A percentile compares a stretch with the other conserved stretches of the same genome.
Conservation (phyloP, 1,140 invertebrate species). For the Magallana ariakensis region DNA sequence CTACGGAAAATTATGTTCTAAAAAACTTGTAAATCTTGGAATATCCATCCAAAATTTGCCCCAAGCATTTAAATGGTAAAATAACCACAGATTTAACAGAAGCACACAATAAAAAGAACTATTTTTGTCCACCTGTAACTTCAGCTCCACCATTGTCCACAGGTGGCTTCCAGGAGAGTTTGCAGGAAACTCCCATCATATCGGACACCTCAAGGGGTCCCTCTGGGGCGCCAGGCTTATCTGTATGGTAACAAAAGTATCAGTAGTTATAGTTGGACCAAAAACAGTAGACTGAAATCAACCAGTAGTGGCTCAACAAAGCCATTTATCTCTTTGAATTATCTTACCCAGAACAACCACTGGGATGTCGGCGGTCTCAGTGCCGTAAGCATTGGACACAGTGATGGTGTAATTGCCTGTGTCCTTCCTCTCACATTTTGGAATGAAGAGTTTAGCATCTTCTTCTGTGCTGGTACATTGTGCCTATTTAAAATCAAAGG, state of each 20-base stretch:
- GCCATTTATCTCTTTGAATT: background rate
- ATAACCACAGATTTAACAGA: no score
- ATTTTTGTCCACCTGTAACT: constrained; percentile 86
- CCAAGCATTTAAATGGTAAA: no score
- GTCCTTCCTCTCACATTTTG: constrained; percentile 93
- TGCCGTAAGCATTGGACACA: constrained; percentile 93
- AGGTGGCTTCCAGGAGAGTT: constrained; percentile 95
- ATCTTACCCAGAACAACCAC: constrained; percentile 92
- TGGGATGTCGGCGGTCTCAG: constrained; percentile 95
- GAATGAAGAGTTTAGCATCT: constrained; percentile 91
- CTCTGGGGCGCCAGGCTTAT: constrained; percentile 92
- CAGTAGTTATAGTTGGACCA: background rate
- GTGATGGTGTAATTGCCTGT: constrained; percentile 95
- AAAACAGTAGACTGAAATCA: background rate
- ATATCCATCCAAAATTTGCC: no score
- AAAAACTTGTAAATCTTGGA: no score
- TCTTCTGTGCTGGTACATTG: constrained; percentile 82
- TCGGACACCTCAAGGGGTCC: constrained; percentile 92
- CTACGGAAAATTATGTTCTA: no score
- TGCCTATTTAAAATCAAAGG: constrained; percentile 59
- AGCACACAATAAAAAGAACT: background rate
- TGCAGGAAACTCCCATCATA: constrained; percentile 92
- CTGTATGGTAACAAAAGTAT: constrained; percentile 84
- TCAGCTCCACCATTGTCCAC: constrained; percentile 96
- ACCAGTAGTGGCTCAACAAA: background rate